phyloP scores from a whole-genome alignment of 2,888 invertebrate species.

The Eugnorisma glareosa region DNA sequence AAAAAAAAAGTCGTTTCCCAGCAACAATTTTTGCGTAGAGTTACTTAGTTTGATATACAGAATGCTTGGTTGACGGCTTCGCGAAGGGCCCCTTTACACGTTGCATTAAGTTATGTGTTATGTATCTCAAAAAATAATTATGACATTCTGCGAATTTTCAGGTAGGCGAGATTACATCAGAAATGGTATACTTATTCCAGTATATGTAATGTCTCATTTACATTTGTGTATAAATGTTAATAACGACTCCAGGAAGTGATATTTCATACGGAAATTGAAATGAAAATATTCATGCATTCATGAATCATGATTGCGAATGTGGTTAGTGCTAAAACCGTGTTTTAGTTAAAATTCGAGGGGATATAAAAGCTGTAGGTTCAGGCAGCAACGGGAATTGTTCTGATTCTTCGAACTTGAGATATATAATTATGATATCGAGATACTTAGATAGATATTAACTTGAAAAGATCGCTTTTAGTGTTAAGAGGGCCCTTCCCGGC shows the following conservation, averaged over 20 bases:
- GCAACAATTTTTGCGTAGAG: too few relatives aligned
- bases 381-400: background rate
- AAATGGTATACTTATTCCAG: background rate
- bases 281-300: conserved; percentile 12
- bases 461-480: too few relatives aligned
- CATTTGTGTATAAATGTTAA: conserved; percentile 10
- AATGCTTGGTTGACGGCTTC: too few relatives aligned
- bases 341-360: background rate
- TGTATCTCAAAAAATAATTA: background rate
- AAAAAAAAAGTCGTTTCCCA: too few relatives aligned
- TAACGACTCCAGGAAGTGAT: conserved; percentile 1
- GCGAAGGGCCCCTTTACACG: too few relatives aligned
- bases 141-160: conserved; percentile 17
- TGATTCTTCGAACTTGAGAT: background rate
- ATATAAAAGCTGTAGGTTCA: conserved; percentile 1
- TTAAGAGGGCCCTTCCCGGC: too few relatives aligned
- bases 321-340: conserved; percentile 7
- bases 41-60: too few relatives aligned
- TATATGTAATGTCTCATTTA: conserved; percentile 6
- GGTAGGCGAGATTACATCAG: conserved; percentile 3
- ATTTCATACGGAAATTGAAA: conserved; percentile 12
- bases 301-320: conserved; percentile 1
- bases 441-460: too few relatives aligned
- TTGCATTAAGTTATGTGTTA: too few relatives aligned
- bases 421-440: too few relatives aligned